phyloP scores from a whole-genome alignment of 1,140 invertebrate species.

The Drosophila obscura region DNA sequence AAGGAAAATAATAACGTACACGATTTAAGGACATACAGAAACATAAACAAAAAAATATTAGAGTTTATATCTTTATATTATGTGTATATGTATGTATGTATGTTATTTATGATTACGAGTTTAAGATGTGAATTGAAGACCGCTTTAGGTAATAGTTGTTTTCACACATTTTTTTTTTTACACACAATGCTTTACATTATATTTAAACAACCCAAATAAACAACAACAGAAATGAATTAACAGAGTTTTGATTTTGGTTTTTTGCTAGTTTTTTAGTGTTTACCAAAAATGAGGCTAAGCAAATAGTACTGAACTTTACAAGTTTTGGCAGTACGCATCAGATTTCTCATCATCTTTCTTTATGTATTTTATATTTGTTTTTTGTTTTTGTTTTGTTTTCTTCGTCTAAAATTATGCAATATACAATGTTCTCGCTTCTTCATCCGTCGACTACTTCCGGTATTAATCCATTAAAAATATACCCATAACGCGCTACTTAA shows the following conservation, averaged over 20 bases:
- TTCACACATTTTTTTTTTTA: constrained; percentile 44
- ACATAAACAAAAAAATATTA: constrained; percentile 9
- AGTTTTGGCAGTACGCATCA: constrained; percentile 83
- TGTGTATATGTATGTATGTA: constrained; percentile 11
- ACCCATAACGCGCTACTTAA: constrained; percentile 80
- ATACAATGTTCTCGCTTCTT: constrained; percentile 67
- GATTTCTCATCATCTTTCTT: constrained; percentile 43
- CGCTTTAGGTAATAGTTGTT: constrained; percentile 56
- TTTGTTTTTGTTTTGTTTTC: constrained; percentile 19
- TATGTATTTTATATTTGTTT: constrained; percentile 13
- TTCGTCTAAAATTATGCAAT: constrained; percentile 77
- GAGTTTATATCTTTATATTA: constrained; percentile 22
- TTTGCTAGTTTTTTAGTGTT: constrained; percentile 56
- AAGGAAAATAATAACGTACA: constrained; percentile 1
- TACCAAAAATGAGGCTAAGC: constrained; percentile 75
- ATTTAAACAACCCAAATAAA: constrained; percentile 71
- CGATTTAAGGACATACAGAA: constrained; percentile 13
- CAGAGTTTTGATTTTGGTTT: constrained; percentile 64
- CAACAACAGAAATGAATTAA: constrained; percentile 65
- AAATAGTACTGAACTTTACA: constrained; percentile 82
- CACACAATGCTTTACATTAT: constrained; percentile 63
- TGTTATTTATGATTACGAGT: constrained; percentile 32
- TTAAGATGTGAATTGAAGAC: constrained; percentile 65
- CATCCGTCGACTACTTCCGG: constrained; percentile 39
- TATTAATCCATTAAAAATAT: constrained; percentile 67